Base-by-base conservation (phyloP, 2,888 invertebrate genomes). In the Sarcophaga variegata region DNA sequence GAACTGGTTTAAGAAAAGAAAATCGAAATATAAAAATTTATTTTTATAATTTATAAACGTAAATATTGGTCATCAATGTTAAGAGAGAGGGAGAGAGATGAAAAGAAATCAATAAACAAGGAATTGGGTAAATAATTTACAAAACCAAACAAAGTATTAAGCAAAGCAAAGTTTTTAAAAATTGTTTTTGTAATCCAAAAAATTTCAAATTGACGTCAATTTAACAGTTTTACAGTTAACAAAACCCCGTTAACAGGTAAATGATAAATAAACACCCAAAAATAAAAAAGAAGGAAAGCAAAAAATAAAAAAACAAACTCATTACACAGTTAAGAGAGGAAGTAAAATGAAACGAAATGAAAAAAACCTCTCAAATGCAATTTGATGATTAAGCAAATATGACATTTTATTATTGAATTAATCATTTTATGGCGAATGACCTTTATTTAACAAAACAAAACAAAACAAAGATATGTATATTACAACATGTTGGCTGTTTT, bases 41-140 rank as follows among this genome's bases (percentile, higher is more conserved):
- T 63, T 62, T 74, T 74, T 74, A 74, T 45, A 76, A 76, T 76
- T 64, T 76, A n/a, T 25, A n/a, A 76, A 54, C 75, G 64, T 64
- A 27, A 76, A 66, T 49, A 64, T 76, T 76, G 49, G 27, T 76
- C 64, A 64, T 27, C 45, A 47, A 25, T 60, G 60, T 47, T 12
- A 59, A 59, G 22, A 54, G 2, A 37, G 37, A 1, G 8, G 4
- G 12, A 54, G 54, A 14, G 12, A 14, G 12, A 54, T 0, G 14
- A 2, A 49, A 14, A 49, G 4, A 12, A 22, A 11, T 20, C 25
- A 22, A 64, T 27, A 22, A 67, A 62, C 3, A 37, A 37, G 22
- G 37, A 37, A 59, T 76, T 64, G 27, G 47, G 63, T 63, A 64
- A 64, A 47, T 63, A 20, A 45, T 76, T 54, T 64, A 66, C 64